Percentiles rank a stretch among this genome's conserved stretches.
phyloP scores from a whole-genome alignment of 2,113 vertebrate species.

The Hemiscyllium ocellatum region DNA sequence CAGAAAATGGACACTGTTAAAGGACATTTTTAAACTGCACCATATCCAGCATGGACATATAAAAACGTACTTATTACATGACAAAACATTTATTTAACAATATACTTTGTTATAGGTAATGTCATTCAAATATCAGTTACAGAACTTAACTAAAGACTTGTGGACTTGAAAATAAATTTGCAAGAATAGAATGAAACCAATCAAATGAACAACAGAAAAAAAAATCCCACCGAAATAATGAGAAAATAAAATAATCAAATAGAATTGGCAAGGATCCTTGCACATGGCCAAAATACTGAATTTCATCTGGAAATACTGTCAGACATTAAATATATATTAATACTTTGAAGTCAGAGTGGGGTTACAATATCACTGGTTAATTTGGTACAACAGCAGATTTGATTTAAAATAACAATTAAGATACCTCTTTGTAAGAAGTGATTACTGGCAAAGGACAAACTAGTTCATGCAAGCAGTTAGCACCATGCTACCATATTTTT shows the following conservation, averaged over 20 bases:
- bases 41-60: neutral
- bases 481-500: neutral
- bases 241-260: neutral
- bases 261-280: neutral
- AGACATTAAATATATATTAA: neutral
- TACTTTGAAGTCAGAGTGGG: too few species aligned
- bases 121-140: neutral
- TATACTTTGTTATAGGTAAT: neutral
- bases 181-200: neutral
- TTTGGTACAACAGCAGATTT: neutral
- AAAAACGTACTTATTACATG: neutral
- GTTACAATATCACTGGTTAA: neutral
- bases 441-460: conserved; percentile 30
- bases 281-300: neutral
- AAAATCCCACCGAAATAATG: neutral
- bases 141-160: neutral
- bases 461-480: conserved; percentile 18
- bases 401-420: neutral
- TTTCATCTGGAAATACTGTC: neutral
- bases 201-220: neutral
- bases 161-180: neutral
- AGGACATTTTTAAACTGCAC: neutral
- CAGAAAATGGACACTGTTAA: neutral
- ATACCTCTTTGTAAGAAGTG: neutral
- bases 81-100: neutral